A percentile compares a stretch with the other conserved stretches of the same genome.
Conservation (phyloP, 1,140 invertebrate genomes). For the Nymphalis io region DNA sequence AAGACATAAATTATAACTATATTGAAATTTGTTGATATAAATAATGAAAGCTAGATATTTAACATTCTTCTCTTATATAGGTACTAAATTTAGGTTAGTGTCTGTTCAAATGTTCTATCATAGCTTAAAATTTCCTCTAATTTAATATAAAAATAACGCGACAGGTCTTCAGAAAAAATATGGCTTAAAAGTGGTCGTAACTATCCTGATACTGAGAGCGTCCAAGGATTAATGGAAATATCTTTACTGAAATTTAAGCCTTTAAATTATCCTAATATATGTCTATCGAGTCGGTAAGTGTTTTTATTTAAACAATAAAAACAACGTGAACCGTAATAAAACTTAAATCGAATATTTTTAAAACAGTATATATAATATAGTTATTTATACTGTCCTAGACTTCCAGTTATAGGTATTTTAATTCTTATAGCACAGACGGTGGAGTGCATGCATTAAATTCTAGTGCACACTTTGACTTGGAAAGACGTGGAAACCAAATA, state of each 20-base stretch:
- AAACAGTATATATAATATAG: background rate
- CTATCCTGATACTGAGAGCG: constrained; percentile 79
- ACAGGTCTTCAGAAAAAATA: constrained; percentile 67
- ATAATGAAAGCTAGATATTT: constrained; percentile 82
- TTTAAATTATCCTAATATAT: constrained; percentile 75
- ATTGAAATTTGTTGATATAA: background rate
- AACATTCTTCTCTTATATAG: constrained; percentile 83
- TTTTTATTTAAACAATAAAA: background rate
- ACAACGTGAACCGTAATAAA: background rate
- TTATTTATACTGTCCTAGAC: background rate
- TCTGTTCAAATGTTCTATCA: constrained; percentile 7
- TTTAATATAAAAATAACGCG: background rate
- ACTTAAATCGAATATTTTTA: background rate
- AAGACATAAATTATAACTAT: background rate
- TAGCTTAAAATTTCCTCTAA: constrained; percentile 13
- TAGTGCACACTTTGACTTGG: constrained; percentile 84
- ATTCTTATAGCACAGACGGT: constrained; percentile 84
- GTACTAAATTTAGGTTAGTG: constrained; percentile 82
- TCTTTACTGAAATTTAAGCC: constrained; percentile 78
- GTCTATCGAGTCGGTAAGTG: constrained; percentile 85
- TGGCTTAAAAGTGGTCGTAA: constrained; percentile 62
- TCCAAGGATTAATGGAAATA: constrained; percentile 85
- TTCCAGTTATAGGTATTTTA: background rate
- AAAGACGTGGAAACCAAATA: constrained; percentile 65
- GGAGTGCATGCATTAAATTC: constrained; percentile 86